Percentiles rank a stretch among this genome's conserved stretches.
These are phyloP conservation scores for Fringilla coelebs DNA, from an alignment of 2,797 vertebrate genomes.

Conservation along the genomic window DNA sequence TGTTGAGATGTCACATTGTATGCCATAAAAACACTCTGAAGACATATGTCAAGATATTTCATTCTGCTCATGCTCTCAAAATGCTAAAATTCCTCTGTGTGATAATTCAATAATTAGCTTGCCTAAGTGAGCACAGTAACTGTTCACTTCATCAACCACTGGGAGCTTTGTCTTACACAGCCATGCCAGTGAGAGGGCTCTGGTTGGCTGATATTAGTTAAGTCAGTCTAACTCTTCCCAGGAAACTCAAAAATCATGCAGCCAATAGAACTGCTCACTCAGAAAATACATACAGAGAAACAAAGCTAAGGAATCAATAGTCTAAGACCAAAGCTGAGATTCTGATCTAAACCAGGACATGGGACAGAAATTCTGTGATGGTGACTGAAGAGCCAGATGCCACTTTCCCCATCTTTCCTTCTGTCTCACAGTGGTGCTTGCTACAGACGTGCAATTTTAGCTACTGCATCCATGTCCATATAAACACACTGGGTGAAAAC, in stretches of 20 bases:
- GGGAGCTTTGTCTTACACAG: not conserved
- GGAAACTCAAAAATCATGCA: not conserved
- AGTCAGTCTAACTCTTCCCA: not conserved
- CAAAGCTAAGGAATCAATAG: not conserved
- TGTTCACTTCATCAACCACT: not conserved
- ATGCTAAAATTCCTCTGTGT: not conserved
- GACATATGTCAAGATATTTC: not conserved
- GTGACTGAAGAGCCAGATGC: not conserved
- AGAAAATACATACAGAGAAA: not conserved
- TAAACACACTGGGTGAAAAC: not conserved
- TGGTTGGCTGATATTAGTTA: not conserved
- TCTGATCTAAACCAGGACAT: not conserved
- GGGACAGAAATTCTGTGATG: not conserved
- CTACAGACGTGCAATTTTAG: not conserved
- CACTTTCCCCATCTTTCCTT: not conserved
- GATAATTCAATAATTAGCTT: not conserved
- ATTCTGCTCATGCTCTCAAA: not conserved
- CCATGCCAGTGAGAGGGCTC: not conserved
- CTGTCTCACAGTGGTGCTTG: fast-evolving
- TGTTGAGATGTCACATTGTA: not conserved
- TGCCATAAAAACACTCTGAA: not conserved
- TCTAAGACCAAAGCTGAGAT: not conserved
- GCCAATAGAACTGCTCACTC: not conserved
- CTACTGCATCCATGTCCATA: not conserved
- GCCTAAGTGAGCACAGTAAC: not conserved